Percentiles rank a stretch among this genome's conserved stretches.
Conservation (phyloP, 1,140 invertebrate genomes). For the Philopotamus ludificatus region DNA sequence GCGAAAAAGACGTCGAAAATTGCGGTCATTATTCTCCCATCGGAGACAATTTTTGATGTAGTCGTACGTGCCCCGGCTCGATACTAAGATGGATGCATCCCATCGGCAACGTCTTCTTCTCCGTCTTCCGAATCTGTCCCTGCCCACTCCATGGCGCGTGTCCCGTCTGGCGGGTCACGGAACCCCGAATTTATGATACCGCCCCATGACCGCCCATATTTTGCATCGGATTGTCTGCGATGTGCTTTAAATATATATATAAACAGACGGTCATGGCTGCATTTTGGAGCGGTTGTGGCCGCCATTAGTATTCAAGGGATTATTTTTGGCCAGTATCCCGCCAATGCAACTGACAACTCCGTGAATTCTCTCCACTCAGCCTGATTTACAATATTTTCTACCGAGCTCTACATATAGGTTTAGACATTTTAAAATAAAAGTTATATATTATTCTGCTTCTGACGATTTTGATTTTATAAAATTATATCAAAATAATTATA, state of each 20-base stretch:
- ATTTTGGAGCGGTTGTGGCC: background rate
- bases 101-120: constrained; percentile 36
- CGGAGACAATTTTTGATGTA: constrained; percentile 41
- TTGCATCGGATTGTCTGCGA: background rate
- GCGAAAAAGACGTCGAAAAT: constrained; percentile 38
- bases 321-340: background rate
- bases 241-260: background rate
- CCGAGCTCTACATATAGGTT: too few relatives aligned
- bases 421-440: too few relatives aligned
- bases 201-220: background rate
- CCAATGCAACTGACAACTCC: background rate
- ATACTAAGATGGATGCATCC: constrained; percentile 32
- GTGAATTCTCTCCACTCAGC: too few relatives aligned
- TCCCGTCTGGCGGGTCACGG: background rate
- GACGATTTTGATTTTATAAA: too few relatives aligned
- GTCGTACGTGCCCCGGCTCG: constrained; percentile 11
- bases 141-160: background rate
- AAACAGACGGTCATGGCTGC: background rate
- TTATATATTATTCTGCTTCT: too few relatives aligned
- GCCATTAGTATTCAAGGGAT: background rate
- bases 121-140: background rate
- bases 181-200: constrained; percentile 1
- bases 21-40: constrained; percentile 39
- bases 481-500: too few relatives aligned
- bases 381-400: too few relatives aligned